Evolutionary conservation across 2,797 vertebrate genomes (phyloP).

Genomic region (Microchirus variegatus): DNA sequence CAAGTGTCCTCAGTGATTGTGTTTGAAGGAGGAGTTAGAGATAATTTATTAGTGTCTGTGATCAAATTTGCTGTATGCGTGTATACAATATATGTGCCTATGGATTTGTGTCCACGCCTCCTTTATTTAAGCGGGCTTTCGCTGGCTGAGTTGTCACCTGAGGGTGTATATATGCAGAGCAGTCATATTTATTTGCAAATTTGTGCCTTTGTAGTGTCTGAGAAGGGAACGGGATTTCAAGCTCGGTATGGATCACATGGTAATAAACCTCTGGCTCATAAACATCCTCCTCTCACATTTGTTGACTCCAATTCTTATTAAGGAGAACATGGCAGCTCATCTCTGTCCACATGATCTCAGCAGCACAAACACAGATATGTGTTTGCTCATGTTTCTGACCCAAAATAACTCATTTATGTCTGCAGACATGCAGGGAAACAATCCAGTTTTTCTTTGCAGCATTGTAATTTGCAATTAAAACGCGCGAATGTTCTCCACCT

Average conservation of each 20-base stretch:
- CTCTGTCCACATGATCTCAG: slow-evolving; percentile 14
- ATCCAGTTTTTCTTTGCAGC: too few relatives aligned
- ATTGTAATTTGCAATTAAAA: too few relatives aligned
- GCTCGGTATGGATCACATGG: too few relatives aligned
- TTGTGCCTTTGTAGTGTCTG: slow-evolving; percentile 15
- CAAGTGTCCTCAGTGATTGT: too few relatives aligned
- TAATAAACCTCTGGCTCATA: slow-evolving; percentile 33
- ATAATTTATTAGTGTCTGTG: slow-evolving; percentile 23
- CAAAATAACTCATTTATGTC: neutral
- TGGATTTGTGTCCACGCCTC: slow-evolving; percentile 26
- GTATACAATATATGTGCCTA: neutral
- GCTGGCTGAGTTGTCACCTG: slow-evolving; percentile 30
- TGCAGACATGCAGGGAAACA: too few relatives aligned
- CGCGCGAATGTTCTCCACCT: too few relatives aligned
- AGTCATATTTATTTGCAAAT: slow-evolving; percentile 41
- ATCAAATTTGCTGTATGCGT: slow-evolving; percentile 12
- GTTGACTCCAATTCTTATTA: slow-evolving; percentile 26
- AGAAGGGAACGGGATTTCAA: slow-evolving; percentile 14
- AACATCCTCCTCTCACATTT: slow-evolving; percentile 18
- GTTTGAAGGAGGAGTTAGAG: neutral
- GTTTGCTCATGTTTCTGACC: neutral
- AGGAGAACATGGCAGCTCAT: slow-evolving; percentile 5
- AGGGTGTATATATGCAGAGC: slow-evolving; percentile 22
- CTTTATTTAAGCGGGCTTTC: slow-evolving; percentile 12
- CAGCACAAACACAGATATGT: too few relatives aligned